Evolutionary conservation across 2,113 vertebrate species (phyloP).

Genomic region (Amphiprion percula): DNA sequence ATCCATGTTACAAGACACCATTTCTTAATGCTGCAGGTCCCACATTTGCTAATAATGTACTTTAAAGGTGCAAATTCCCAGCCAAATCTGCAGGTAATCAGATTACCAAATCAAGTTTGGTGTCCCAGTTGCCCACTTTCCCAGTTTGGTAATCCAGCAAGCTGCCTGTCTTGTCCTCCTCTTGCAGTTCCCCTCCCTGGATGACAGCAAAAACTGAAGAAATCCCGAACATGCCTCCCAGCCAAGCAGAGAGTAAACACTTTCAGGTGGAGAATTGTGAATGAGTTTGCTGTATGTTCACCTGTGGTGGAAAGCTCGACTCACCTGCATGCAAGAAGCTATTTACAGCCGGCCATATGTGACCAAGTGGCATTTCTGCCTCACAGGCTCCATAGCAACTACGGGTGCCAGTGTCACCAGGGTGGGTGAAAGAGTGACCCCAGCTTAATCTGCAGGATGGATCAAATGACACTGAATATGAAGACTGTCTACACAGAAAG

Average conservation of each 20-base stretch:
- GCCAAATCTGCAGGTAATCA: background rate
- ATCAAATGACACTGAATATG: constrained; percentile 57
- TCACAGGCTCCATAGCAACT: constrained; percentile 54
- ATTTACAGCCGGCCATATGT: constrained; percentile 46
- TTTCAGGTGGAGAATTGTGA: background rate
- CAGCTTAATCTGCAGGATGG: background rate
- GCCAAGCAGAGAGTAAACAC: constrained; percentile 10
- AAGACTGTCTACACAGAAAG: background rate
- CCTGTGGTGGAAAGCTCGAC: constrained; percentile 17
- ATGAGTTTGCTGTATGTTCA: constrained; percentile 19
- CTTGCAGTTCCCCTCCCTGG: constrained; percentile 8
- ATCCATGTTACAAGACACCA: no score
- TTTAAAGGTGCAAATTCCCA: no score
- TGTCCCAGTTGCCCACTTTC: background rate
- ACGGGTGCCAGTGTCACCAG: constrained; percentile 28
- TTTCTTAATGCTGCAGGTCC: no score
- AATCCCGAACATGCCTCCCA: background rate
- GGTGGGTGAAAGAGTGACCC: constrained; percentile 9
- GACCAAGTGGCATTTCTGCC: constrained; percentile 22
- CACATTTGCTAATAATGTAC: no score
- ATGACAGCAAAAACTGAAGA: background rate
- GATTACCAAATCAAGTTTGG: background rate
- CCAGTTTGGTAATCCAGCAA: constrained; percentile 5
- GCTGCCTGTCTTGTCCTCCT: constrained; percentile 1
- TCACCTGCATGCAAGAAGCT: constrained; percentile 22